Percentiles rank a stretch among this genome's conserved stretches.
Conservation (phyloP, 2,888 invertebrate species). For the Nephrotoma flavescens region DNA sequence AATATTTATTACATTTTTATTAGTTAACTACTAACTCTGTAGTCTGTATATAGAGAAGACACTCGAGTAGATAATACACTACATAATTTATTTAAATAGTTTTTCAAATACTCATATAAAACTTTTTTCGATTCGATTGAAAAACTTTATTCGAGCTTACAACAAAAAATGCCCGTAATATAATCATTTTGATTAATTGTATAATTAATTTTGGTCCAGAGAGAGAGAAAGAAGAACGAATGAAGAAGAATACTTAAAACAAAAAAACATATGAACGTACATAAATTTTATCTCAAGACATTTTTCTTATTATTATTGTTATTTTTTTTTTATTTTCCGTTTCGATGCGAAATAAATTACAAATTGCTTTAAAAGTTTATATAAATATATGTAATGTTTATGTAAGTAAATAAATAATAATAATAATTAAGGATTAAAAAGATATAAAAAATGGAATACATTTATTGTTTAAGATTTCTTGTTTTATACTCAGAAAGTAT, state of each 20-base stretch:
- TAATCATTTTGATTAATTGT: background rate
- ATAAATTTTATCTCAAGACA: background rate
- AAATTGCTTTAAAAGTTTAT: background rate
- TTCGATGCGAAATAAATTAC: background rate
- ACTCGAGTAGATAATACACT: too few relatives aligned
- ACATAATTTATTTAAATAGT: background rate
- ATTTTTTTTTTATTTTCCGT: background rate
- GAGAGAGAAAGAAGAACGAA: background rate
- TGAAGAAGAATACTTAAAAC: background rate
- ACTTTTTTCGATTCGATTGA: too few relatives aligned
- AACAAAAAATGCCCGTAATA: background rate
- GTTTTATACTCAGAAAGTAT: background rate
- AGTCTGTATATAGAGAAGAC: too few relatives aligned
- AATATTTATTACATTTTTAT: background rate
- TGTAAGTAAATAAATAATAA: background rate
- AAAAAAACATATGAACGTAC: background rate
- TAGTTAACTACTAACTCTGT: background rate
- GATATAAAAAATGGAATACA: background rate
- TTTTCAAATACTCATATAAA: too few relatives aligned
- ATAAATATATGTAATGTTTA: background rate
- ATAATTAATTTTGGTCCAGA: background rate
- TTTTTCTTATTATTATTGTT: background rate
- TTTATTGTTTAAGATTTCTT: background rate
- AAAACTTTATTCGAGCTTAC: background rate
- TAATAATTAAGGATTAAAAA: background rate